These are phyloP conservation scores for Smittia sp. DNA, from an alignment of 2,888 invertebrate species.

Conservation along the genomic window DNA sequence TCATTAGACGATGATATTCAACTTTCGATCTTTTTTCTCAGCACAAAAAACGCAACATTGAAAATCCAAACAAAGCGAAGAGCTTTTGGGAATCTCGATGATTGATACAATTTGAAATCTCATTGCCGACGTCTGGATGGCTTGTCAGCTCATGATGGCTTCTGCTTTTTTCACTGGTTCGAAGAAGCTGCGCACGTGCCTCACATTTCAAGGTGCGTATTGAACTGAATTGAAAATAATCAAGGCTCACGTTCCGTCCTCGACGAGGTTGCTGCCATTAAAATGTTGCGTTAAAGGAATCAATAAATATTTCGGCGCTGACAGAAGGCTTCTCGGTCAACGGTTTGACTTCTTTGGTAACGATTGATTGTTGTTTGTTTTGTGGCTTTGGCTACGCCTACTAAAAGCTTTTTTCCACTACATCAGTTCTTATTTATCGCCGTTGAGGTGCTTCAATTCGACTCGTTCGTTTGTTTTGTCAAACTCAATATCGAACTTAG, in stretches of 20 bases:
- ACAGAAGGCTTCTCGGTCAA: background rate
- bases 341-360: too few species aligned
- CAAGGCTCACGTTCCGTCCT: background rate
- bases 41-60: background rate
- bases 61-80: background rate
- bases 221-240: too few species aligned
- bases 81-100: background rate
- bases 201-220: too few species aligned
- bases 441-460: background rate
- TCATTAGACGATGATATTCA: background rate
- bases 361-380: background rate
- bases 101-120: background rate
- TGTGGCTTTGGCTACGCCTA: background rate
- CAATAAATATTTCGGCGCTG: background rate
- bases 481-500: too few species aligned
- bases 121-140: background rate
- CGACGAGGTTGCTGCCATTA: background rate
- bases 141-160: background rate
- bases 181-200: background rate
- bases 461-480: background rate
- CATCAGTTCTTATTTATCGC: background rate
- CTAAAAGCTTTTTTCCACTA: background rate
- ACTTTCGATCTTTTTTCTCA: background rate
- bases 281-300: slow-evolving; percentile 28
- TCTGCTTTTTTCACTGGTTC: background rate